These are phyloP conservation scores for Antheraea assamensis DNA, from an alignment of 2,888 invertebrate genomes.

Conservation along the genomic window DNA sequence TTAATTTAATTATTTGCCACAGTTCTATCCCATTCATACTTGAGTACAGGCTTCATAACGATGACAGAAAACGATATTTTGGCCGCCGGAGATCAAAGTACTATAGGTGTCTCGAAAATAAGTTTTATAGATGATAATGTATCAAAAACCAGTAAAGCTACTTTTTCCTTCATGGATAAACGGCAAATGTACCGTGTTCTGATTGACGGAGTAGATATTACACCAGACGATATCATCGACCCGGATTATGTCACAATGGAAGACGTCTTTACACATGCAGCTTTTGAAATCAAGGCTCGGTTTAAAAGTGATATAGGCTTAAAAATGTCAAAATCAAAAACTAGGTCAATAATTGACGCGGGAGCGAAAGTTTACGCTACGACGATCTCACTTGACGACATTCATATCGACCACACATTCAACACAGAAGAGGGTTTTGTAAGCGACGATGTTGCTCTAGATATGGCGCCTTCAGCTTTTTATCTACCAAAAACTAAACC, in stretches of 20 bases:
- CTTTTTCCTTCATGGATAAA: conserved; percentile 57
- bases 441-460: conserved; percentile 49
- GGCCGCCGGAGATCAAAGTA: conserved; percentile 2
- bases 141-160: conserved; percentile 39
- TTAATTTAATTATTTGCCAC: not conserved
- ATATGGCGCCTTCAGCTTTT: conserved; percentile 68
- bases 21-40: not conserved
- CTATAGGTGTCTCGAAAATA: conserved; percentile 25
- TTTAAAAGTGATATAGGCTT: conserved; percentile 49
- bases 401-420: conserved; percentile 74
- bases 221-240: conserved; percentile 63
- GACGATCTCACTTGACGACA: conserved; percentile 78
- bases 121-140: conserved; percentile 37
- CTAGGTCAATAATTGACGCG: conserved; percentile 44
- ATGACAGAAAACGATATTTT: conserved; percentile 10
- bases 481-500: conserved; percentile 61
- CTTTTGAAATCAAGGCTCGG: conserved; percentile 56
- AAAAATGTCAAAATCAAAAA: conserved; percentile 43
- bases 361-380: conserved; percentile 71
- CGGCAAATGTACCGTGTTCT: conserved; percentile 53
- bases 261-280: conserved; percentile 62
- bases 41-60: not conserved
- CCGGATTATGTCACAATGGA: conserved; percentile 57
- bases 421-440: conserved; percentile 65
- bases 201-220: conserved; percentile 51